These are phyloP conservation scores for Salarias fasciatus DNA, from an alignment of 2,797 vertebrate genomes.

Conservation along the genomic window DNA sequence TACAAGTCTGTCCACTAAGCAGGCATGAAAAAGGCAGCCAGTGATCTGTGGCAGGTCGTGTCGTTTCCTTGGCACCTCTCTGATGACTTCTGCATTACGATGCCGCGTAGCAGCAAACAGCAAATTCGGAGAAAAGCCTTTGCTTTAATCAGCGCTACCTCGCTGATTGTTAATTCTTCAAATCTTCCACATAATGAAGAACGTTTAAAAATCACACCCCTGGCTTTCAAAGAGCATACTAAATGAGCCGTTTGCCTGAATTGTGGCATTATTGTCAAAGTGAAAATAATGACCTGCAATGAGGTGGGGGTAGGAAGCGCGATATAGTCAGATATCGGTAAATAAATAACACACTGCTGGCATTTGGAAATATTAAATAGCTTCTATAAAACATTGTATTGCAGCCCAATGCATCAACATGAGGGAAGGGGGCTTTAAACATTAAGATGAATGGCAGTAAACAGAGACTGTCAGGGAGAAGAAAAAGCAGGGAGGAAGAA, in stretches of 20 bases:
- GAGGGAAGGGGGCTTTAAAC: conserved; percentile 55
- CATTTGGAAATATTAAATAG: conserved; percentile 76
- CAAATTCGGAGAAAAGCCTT: conserved; percentile 16
- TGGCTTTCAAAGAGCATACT: conserved; percentile 56
- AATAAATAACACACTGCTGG: conserved; percentile 69
- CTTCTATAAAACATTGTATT: conserved; percentile 60
- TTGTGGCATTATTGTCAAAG: conserved; percentile 53
- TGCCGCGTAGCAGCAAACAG: conserved; percentile 14
- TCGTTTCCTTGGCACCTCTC: conserved; percentile 12
- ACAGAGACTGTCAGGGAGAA: conserved; percentile 48
- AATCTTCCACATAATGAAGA: conserved; percentile 35
- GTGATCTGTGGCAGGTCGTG: conserved; percentile 40
- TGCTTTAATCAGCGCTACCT: conserved; percentile 35
- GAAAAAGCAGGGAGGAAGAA: conserved; percentile 26
- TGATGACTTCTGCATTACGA: conserved; percentile 15
- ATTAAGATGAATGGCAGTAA: conserved; percentile 65
- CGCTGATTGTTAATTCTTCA: conserved; percentile 54
- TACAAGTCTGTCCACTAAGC: conserved; percentile 14
- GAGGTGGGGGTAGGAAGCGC: conserved; percentile 10
- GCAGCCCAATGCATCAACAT: conserved; percentile 68
- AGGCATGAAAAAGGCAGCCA: conserved; percentile 27
- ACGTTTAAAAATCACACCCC: conserved; percentile 35
- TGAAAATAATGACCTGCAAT: conserved; percentile 54
- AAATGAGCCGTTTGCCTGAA: conserved; percentile 61
- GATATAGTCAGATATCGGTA: conserved; percentile 58